These are phyloP conservation scores for Beroe ovata DNA, from an alignment of 37 sponge, comb jelly and placozoan species.

Conservation along the genomic window DNA sequence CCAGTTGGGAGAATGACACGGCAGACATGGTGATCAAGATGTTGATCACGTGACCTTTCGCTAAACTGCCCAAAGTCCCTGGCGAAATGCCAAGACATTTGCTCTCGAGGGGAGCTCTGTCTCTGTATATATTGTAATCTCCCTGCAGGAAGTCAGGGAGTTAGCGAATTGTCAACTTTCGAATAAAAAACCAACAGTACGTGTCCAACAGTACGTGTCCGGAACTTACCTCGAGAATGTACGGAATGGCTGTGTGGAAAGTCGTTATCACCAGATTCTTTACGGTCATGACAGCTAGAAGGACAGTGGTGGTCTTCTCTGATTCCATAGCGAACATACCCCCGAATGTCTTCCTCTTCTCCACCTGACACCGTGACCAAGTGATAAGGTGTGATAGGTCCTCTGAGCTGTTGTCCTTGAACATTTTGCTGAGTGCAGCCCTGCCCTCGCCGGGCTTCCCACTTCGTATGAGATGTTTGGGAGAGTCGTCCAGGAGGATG, in stretches of 20 bases:
- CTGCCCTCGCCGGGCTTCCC: background rate
- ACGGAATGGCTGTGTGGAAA: slow-evolving; percentile 30
- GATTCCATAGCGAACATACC: slow-evolving; percentile 19
- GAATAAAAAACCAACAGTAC: too few species aligned
- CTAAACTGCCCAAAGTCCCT: background rate
- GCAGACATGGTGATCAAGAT: slow-evolving; percentile 11
- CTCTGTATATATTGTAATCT: background rate
- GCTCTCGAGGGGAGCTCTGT: background rate
- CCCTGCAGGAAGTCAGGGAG: background rate
- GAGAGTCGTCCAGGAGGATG: slow-evolving; percentile 21
- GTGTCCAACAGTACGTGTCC: too few species aligned
- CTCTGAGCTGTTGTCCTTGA: slow-evolving; percentile 16
- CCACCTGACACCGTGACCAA: background rate
- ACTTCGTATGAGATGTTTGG: background rate
- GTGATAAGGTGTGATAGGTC: background rate
- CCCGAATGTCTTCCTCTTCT: background rate
- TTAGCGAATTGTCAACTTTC: background rate
- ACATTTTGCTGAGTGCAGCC: background rate
- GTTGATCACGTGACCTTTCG: slow-evolving; percentile 19
- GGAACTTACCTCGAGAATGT: slow-evolving; percentile 42
- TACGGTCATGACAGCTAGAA: background rate
- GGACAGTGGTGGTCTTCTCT: background rate
- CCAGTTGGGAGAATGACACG: slow-evolving; percentile 10
- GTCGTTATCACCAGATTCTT: slow-evolving; percentile 11
- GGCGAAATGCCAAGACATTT: background rate